Conservation (phyloP, 64 coral and sea anemone genomes). For the Porites australiensis region DNA sequence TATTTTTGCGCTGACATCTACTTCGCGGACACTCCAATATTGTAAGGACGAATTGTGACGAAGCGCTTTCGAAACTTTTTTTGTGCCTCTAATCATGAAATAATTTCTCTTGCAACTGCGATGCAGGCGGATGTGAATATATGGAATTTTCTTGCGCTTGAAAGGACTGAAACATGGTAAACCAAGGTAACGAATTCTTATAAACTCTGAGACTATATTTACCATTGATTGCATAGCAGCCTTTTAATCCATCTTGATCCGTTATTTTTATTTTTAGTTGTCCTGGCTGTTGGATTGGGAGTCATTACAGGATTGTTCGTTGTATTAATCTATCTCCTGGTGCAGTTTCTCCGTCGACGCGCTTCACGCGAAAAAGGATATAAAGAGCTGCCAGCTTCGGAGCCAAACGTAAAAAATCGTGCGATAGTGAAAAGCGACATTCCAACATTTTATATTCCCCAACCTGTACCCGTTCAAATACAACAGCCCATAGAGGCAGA, state of each 20-base stretch:
- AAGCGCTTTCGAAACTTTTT: not conserved
- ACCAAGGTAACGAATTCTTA: not conserved
- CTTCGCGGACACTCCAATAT: conserved; percentile 12
- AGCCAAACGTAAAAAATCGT: not conserved
- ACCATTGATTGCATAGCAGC: not conserved
- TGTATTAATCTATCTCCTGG: conserved; percentile 9
- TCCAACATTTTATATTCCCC: conserved; percentile 35
- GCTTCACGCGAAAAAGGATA: not conserved
- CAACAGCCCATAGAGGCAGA: conserved; percentile 5
- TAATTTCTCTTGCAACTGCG: not conserved
- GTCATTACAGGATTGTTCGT: conserved; percentile 10
- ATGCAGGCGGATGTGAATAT: not conserved
- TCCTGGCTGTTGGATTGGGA: conserved; percentile 34
- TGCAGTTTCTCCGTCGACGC: conserved; percentile 15
- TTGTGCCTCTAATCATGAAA: not conserved
- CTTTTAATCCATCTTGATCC: not conserved
- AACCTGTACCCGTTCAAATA: conserved; percentile 1
- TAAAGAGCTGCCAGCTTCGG: not conserved
- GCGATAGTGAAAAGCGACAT: conserved; percentile 34
- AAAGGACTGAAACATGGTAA: not conserved
- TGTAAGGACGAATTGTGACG: not conserved
- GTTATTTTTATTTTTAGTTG: conserved; percentile 37
- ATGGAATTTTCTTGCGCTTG: not conserved
- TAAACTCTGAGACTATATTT: conserved; percentile 2
- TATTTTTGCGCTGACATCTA: not conserved